Percentiles rank a stretch among this genome's conserved stretches.
Conservation (phyloP, 2,113 vertebrate genomes). For the Aphelocoma coerulescens region DNA sequence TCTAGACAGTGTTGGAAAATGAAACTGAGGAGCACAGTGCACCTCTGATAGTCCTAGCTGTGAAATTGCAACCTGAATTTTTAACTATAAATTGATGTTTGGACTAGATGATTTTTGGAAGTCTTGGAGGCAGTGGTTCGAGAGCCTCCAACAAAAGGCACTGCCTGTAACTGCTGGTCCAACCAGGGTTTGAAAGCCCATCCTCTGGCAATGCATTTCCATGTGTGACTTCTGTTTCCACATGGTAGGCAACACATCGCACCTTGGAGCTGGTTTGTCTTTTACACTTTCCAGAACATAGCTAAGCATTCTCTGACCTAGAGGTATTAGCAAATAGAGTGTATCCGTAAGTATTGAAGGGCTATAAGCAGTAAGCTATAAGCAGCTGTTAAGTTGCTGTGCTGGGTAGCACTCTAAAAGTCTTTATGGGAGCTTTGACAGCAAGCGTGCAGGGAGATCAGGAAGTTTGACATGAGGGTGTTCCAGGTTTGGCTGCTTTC, state of each 20-base stretch:
- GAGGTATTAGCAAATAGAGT: too few relatives aligned
- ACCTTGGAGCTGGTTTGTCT: not conserved
- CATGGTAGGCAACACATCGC: rapidly evolving
- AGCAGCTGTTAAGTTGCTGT: not conserved
- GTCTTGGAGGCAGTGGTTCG: not conserved
- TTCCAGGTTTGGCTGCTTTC: not conserved
- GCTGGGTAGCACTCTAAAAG: not conserved
- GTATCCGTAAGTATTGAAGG: not conserved
- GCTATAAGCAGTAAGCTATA: rapidly evolving
- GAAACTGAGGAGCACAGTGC: not conserved
- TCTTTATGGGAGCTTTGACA: not conserved
- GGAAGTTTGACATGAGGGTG: not conserved
- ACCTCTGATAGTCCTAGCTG: not conserved
- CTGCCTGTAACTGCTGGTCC: rapidly evolving
- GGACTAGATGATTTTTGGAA: not conserved
- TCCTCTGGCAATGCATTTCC: not conserved
- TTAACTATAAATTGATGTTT: not conserved
- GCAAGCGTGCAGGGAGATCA: not conserved
- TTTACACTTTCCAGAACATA: not conserved
- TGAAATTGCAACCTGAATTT: not conserved
- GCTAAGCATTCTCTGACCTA: not conserved
- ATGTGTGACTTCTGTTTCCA: not conserved
- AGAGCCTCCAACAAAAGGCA: not conserved
- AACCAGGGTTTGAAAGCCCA: not conserved
- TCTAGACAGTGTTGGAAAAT: not conserved